Base-by-base conservation (phyloP, 2,797 vertebrate species). In the Esox lucius region DNA sequence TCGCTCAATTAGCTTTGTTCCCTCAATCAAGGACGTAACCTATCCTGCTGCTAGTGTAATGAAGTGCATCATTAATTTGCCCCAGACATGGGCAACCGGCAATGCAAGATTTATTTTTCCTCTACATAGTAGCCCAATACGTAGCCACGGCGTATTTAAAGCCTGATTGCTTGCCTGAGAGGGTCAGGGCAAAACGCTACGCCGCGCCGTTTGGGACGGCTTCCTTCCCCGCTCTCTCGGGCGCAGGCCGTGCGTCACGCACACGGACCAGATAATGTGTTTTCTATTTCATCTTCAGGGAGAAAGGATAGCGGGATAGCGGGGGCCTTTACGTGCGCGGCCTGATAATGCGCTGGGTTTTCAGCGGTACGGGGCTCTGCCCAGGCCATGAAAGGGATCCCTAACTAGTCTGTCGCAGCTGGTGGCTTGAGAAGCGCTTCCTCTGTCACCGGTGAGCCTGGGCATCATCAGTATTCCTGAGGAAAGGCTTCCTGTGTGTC, bases 391-490 rank as follows among this genome's bases (percentile, higher is more conserved):
- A 93, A 93, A 93, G 92, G 88, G 88, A 90, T 90, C 90, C 42
- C 85, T 90, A 84, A 89, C 87, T 90, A 86, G 90, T 92, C 90
- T 83, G 78, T 85, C 81, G 87, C 93, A 95, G 94, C 93, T 95
- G 94, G 91, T 92, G 91, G 88, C 91, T 91, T 90, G 82, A 91
- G 90, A 61, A 92, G 89, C 86, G 89, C 91, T 93, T 93, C 92
- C 91, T 92, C 88, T 91, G 88, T 92, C 86, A 69, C 83, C 82
- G 82, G 86, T 66, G 87, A 90, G 88, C 91, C 87, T 84, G 72
- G 77, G 85, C 84, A 9, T 90, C 91, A 93, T 94, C 90, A 92
- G 91, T 94, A 94, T 94, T 94, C 93, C 84, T 84, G 74, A 89
- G 84, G 87, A 90, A 90, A 83, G 85, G 86, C 92, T 94, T 94